Evolutionary conservation across 2,888 invertebrate species (phyloP).

Genomic region (Trichopria drosophilae): DNA sequence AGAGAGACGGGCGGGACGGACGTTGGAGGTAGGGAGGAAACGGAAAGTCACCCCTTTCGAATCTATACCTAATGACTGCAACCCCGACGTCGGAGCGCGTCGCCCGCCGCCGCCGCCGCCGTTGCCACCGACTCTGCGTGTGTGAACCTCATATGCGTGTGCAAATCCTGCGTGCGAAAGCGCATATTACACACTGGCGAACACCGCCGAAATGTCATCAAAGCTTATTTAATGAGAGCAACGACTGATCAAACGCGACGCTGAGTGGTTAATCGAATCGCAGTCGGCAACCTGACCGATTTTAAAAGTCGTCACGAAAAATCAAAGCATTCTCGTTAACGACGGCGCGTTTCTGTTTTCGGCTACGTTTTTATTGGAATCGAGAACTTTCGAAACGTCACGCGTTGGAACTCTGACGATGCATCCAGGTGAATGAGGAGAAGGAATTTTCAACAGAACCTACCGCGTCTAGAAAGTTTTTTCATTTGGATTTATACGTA

Average conservation of each 20-base stretch:
- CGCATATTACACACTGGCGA: neutral
- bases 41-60: slow-evolving; percentile 46
- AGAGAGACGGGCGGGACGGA: slow-evolving; percentile 38
- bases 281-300: slow-evolving; percentile 22
- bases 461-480: no score
- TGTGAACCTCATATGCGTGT: neutral
- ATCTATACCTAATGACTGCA: slow-evolving; percentile 51
- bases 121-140: neutral
- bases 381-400: no score
- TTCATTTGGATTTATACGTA: no score
- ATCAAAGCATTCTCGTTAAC: slow-evolving; percentile 27
- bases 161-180: neutral
- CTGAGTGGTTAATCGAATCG: slow-evolving; percentile 22
- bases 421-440: no score
- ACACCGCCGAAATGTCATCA: slow-evolving; percentile 20
- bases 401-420: no score
- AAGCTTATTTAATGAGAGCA: slow-evolving; percentile 31
- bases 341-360: no score
- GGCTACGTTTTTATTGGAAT: no score
- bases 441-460: no score
- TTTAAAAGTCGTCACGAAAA: slow-evolving; percentile 28
- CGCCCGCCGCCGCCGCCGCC: neutral
- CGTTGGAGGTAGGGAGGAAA: slow-evolving; percentile 24
- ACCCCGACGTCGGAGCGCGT: slow-evolving; percentile 36
- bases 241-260: slow-evolving; percentile 22